Evolutionary conservation across 2,113 vertebrate species (phyloP), one percentile per base, ranked within the genome.

Genomic region (Lophura nycthemera): DNA sequence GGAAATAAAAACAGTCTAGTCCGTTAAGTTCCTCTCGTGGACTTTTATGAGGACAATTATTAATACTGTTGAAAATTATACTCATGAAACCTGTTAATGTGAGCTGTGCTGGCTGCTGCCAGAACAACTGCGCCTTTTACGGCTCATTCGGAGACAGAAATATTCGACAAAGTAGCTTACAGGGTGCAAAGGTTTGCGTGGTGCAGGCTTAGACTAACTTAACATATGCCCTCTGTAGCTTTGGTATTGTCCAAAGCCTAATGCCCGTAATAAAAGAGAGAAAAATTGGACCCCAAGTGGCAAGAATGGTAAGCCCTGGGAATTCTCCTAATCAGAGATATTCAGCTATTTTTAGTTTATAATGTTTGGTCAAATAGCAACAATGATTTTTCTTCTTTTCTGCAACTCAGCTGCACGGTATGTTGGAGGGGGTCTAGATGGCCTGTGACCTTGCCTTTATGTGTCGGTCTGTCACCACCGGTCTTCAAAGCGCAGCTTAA

Each of bases 301-400:
- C 92, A 96, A 91, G 92, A 80, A 96, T 88, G 96, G 93, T 91
- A 97, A 97, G 86, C 92, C 92, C 45, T 52, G 80, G 94, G 94
- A 96, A 95, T 96, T 92, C 93, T 93, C 98, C 96, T 98, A 98
- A 98, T 98, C 97, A 98, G 96, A 97, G 86, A 95, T 93, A 95
- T 89, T 95, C 95, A 66, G 88, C 94, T 93, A 89, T 97, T 94
- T 95, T 91, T 95, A 95, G 98, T 98, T 98, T 97, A 92, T 94
- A 48, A 88, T 98, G 98, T 96, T 95, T 98, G 98, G 98, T 97
- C 98, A 98, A 98, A 98, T 98, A 98, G 89, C 85, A 96, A 95
- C 96, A 97, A 97, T 98, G 98, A 97, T 96, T 97, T 97, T 96
- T 94, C 92, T 95, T 95, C 96, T 95, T 89, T 92, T 94, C 92